A percentile compares a stretch with the other conserved stretches of the same genome.
Evolutionary conservation across 2,113 vertebrate species (phyloP).

Genomic region (Lophochroa leadbeateri): DNA sequence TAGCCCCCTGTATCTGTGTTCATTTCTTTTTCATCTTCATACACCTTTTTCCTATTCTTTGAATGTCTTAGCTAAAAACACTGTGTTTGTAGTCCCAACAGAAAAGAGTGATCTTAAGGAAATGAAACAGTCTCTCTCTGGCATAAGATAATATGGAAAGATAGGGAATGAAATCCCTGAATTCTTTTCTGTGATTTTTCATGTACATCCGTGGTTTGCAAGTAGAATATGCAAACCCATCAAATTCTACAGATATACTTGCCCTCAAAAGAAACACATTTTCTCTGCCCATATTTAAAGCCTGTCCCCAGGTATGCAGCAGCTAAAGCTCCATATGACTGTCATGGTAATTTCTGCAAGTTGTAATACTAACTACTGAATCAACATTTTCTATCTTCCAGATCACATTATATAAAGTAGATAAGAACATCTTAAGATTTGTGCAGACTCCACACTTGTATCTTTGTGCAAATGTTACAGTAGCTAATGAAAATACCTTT

Average conservation of each 20-base stretch:
- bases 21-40: not conserved
- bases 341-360: not conserved
- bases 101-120: not conserved
- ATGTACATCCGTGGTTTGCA: not conserved
- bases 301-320: not conserved
- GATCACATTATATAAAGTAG: not conserved
- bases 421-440: conserved; percentile 17
- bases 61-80: not conserved
- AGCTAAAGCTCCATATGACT: not conserved
- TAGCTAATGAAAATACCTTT: not conserved
- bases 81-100: not conserved
- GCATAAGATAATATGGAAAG: not conserved
- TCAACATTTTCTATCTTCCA: not conserved
- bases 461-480: conserved; percentile 43
- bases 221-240: not conserved
- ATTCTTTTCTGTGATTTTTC: not conserved
- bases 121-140: not conserved
- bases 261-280: not conserved
- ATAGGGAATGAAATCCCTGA: not conserved
- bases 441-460: not conserved
- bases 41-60: not conserved
- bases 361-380: not conserved
- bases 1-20: not conserved
- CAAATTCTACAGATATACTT: not conserved
- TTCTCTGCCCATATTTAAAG: not conserved